Percentiles rank a stretch among this genome's conserved stretches.
Evolutionary conservation across 1,140 invertebrate genomes (phyloP).

Genomic region (Drosophila nasuta): DNA sequence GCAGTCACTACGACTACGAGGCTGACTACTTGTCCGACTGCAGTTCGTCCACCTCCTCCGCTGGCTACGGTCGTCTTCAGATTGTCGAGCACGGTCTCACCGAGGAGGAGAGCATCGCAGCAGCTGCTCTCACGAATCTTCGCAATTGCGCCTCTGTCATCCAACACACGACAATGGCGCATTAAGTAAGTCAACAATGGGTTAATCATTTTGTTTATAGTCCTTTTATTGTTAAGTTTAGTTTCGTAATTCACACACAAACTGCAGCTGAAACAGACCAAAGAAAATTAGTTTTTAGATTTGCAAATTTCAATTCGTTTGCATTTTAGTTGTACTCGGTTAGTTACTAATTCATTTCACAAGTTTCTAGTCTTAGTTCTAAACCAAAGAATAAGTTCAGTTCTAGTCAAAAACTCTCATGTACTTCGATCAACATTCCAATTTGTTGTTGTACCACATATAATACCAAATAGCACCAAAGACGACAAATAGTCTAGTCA

Average conservation of each 20-base stretch:
- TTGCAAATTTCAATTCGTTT: conserved; percentile 27
- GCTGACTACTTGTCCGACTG: conserved; percentile 74
- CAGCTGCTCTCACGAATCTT: conserved; percentile 80
- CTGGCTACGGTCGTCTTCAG: conserved; percentile 72
- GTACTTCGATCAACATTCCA: conserved; percentile 65
- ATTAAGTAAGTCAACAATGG: conserved; percentile 61
- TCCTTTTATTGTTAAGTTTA: conserved; percentile 58
- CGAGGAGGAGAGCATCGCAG: conserved; percentile 84
- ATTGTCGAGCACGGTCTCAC: conserved; percentile 80
- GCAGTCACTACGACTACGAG: conserved; percentile 66
- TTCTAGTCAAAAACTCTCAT: conserved; percentile 63
- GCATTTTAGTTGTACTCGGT: conserved; percentile 43
- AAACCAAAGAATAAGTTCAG: conserved; percentile 52
- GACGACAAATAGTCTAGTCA: conserved; percentile 52
- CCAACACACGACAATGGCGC: conserved; percentile 84
- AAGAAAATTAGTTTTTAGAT: conserved; percentile 68
- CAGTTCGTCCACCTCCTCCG: conserved; percentile 62
- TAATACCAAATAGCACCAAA: conserved; percentile 29
- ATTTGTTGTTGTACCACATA: not conserved
- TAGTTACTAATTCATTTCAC: conserved; percentile 47
- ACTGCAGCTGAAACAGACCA: conserved; percentile 77
- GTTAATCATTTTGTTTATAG: conserved; percentile 34
- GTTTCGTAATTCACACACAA: conserved; percentile 39
- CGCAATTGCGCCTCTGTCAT: conserved; percentile 83
- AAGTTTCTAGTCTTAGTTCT: conserved; percentile 54